Base-by-base conservation (phyloP, 2,888 invertebrate genomes). In the Napeogenes inachia region DNA sequence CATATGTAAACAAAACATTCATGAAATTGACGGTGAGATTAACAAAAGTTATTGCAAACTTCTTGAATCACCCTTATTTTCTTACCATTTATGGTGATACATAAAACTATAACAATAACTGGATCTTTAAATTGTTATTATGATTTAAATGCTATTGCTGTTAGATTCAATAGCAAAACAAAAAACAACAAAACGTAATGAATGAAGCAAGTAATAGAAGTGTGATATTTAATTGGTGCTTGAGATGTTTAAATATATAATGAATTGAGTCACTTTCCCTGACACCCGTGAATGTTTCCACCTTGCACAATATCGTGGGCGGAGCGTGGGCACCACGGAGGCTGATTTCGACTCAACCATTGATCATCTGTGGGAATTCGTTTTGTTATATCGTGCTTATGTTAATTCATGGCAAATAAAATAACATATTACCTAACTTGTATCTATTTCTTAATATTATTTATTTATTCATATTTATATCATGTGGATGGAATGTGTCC, bases 321-420 rank as follows among this genome's bases (percentile, higher is more conserved):
- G 60, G 61, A 12, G 58, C 56, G 79, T 78, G 72, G 79, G 78
- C 66, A 74, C 68, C 60, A 69, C 66, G 73, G 68, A 71, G 74
- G 73, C 73, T 68, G 54, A 59, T 59, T 57, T 62, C 57, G 56
- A 59, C 59, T 58, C 54, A 46, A 59, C 54, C 59, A 57, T 63
- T 61, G 66, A 64, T 66, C 65, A 65, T 63, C 61, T 54, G 60
- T 59, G 60, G 62, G 62, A 57, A 64, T 66, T 64, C 59, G 47
- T 60, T 58, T 60, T 57, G 35, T 65, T 58, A 33, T 33, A 56
- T 54, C 61, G 55, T 53, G 38, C 32, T 45, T 59, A 56, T 53
- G 13, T 30, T 50, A 50, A 50, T 50, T 50, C 50, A 30, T 50
- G 10, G n/a, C 50, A 30, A 50, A 50, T 30, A 30, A 10, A 50